Base-by-base conservation (phyloP, 2,888 invertebrate species). In the Cheilosia scutellata region DNA sequence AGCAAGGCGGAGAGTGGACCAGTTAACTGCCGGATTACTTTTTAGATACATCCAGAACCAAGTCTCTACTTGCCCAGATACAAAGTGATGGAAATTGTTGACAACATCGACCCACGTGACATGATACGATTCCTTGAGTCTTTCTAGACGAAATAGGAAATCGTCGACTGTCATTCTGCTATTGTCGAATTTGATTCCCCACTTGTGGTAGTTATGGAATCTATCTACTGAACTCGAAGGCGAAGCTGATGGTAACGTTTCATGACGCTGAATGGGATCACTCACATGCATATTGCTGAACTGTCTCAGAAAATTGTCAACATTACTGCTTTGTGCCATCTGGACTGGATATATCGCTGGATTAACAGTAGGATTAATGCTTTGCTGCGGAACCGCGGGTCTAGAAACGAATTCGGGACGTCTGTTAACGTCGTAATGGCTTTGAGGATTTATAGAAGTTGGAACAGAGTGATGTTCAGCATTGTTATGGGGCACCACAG, bases 11-110 rank as follows among this genome's bases (percentile, higher is more conserved):
- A 42, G 47, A 6, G 2, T 42, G n/a, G 29, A 0, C 62, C 62
- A 42, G 13, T 42, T 27, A 7, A 44, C 42, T 13, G 9, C 2
- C 5, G 42, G 60, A 13, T 60, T 60, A 11, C n/a, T 16, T 7
- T 31, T 55, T 2, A 55, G 16, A 31, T 25, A 55, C n/a, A 55
- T n/a, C 55, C 55, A 55, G n/a, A 55, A 55, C 31, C 33, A 55
- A 1, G 31, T 53, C 11, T 53, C 53, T 2, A 53, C 53, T 53
- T 53, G 53, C 5, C 53, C 53, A 4, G 27, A 16, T 4, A 31
- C 55, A 16, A 55, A 31, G 2, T 55, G 55, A n/a, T 55, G 55
- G 16, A 55, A 55, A 6, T 55, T 55, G 9, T 11, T 29, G 9
- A 55, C 31, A 13, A 55, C 31, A 7, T 55, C 55, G 1, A 0